Conservation (phyloP, 2,113 vertebrate genomes). For the Tapirus terrestris region DNA sequence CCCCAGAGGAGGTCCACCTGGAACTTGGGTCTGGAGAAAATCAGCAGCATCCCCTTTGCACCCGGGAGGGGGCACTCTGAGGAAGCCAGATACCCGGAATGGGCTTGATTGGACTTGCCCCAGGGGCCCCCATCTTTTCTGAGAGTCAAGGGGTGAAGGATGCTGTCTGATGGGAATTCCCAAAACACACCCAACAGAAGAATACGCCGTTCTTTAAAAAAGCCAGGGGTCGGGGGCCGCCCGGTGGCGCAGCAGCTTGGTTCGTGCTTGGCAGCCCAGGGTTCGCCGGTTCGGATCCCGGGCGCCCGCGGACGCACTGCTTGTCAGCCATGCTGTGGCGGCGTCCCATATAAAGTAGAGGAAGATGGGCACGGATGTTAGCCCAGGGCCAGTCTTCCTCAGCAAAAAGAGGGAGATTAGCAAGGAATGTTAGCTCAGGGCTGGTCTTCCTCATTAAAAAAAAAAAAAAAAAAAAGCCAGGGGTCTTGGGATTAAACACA, state of each 20-base stretch:
- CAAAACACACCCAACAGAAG: not conserved
- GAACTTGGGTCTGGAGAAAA: conserved; percentile 53
- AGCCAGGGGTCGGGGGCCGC: not conserved
- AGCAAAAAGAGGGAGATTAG: too few relatives aligned
- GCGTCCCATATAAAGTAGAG: too few relatives aligned
- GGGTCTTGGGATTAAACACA: not conserved
- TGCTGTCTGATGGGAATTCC: not conserved
- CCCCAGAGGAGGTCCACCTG: conserved; percentile 46
- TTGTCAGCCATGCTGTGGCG: too few relatives aligned
- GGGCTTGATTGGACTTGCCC: conserved; percentile 64
- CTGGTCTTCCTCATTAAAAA: too few relatives aligned
- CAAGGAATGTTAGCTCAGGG: too few relatives aligned
- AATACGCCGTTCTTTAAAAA: not conserved
- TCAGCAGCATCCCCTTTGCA: not conserved
- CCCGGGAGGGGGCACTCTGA: not conserved
- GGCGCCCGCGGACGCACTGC: too few relatives aligned
- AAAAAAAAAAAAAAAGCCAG: not conserved
- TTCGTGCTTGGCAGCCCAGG: too few relatives aligned
- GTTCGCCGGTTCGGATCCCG: too few relatives aligned
- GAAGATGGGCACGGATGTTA: too few relatives aligned
- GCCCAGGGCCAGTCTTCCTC: too few relatives aligned
- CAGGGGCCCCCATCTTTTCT: not conserved
- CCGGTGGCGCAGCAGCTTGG: too few relatives aligned
- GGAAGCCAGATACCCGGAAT: conserved; percentile 50
- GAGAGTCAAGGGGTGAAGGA: not conserved